Evolutionary conservation across 2,797 vertebrate species (phyloP).

Genomic region (Sebastes hubbsi): DNA sequence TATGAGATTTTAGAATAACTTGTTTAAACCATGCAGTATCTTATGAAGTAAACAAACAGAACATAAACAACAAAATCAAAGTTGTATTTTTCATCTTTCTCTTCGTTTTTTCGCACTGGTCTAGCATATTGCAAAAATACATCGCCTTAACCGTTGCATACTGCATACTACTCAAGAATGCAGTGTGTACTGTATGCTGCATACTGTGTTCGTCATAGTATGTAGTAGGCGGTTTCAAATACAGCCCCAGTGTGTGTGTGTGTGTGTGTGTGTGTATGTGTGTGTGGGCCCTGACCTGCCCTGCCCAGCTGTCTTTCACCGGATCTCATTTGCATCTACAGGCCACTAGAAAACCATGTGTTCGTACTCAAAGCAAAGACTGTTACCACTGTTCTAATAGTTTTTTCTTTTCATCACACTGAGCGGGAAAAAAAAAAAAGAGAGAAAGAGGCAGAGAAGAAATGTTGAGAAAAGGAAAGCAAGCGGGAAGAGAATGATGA

Average conservation of each 20-base stretch:
- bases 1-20: too few species aligned
- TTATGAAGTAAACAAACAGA: too few species aligned
- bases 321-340: constrained; percentile 49
- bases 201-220: too few species aligned
- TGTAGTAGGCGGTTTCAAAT: too few species aligned
- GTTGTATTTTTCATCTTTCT: too few species aligned
- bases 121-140: too few species aligned
- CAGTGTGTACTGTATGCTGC: too few species aligned
- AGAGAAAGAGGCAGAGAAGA: constrained; percentile 27
- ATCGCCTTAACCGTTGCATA: too few species aligned
- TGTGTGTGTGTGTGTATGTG: not conserved
- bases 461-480: constrained; percentile 27
- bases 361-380: constrained; percentile 27
- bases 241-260: not conserved
- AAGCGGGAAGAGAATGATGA: constrained; percentile 57
- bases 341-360: constrained; percentile 35
- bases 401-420: not conserved
- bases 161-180: too few species aligned
- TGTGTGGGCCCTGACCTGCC: constrained; percentile 4
- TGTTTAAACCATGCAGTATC: too few species aligned
- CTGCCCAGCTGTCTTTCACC: constrained; percentile 26
- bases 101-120: too few species aligned
- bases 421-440: not conserved
- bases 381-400: constrained; percentile 8
- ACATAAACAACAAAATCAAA: too few species aligned